phyloP scores from a whole-genome alignment of 2,888 invertebrate species.

The Drosophila buzzatii region DNA sequence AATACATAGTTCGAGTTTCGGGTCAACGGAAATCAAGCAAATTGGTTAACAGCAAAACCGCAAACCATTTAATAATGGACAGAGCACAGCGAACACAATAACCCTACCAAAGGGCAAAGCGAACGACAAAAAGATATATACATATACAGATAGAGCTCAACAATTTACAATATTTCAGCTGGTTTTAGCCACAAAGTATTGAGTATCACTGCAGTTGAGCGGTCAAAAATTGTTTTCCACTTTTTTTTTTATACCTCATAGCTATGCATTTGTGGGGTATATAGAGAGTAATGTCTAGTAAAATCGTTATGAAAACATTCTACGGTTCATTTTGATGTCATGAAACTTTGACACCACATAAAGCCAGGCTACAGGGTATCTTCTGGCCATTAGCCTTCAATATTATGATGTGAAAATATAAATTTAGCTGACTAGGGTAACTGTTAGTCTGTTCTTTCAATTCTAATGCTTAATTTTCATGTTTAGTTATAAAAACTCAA shows the following conservation, averaged over 20 bases:
- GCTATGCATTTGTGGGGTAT: not conserved
- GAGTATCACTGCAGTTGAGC: not conserved
- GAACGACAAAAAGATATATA: constrained; percentile 1
- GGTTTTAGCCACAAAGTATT: constrained; percentile 14
- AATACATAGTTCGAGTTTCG: constrained; percentile 26
- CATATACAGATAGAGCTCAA: not conserved
- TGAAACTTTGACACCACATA: too few relatives aligned
- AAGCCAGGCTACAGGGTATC: not conserved
- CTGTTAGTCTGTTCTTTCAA: not conserved
- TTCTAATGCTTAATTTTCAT: not conserved
- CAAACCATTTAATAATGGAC: constrained; percentile 77
- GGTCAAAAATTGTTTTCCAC: not conserved
- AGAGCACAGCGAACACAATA: constrained; percentile 8
- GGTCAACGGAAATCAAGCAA: constrained; percentile 64
- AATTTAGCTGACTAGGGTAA: too few relatives aligned
- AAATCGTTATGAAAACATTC: too few relatives aligned
- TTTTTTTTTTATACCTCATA: not conserved
- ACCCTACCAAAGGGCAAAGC: not conserved
- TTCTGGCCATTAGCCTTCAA: too few relatives aligned
- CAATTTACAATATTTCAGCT: constrained; percentile 14
- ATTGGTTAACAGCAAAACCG: constrained; percentile 75
- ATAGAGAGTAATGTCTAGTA: not conserved
- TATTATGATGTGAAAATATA: too few relatives aligned
- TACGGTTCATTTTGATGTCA: not conserved
- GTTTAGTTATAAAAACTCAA: not conserved